These are phyloP conservation scores for Aradus depressus DNA, from an alignment of 2,888 invertebrate genomes.

Conservation along the genomic window DNA sequence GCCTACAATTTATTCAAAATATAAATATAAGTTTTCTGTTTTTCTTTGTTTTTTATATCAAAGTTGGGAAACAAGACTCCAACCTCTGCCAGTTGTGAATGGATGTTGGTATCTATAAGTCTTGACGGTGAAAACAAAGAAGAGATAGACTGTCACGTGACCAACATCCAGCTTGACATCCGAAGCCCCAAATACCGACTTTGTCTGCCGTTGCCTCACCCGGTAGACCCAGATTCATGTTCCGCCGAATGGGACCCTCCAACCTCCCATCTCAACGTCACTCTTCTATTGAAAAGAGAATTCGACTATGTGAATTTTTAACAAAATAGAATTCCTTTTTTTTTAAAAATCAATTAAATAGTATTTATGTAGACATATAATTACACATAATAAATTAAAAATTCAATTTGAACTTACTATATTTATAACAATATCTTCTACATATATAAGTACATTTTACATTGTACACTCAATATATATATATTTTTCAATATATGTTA, in stretches of 20 bases:
- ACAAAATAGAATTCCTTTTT: constrained; percentile 27
- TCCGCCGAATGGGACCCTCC: constrained; percentile 67
- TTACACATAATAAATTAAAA: background rate
- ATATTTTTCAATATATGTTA: constrained; percentile 24
- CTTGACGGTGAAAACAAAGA: constrained; percentile 65
- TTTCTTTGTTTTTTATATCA: constrained; percentile 28
- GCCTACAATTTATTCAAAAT: too few species aligned
- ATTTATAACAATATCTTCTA: constrained; percentile 28
- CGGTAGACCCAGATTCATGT: constrained; percentile 67
- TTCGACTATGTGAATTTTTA: constrained; percentile 80
- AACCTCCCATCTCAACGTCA: constrained; percentile 54
- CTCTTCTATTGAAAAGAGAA: constrained; percentile 63
- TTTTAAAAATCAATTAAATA: background rate
- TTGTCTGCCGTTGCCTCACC: constrained; percentile 66
- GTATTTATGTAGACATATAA: background rate
- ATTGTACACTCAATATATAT: constrained; percentile 27
- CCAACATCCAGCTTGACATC: constrained; percentile 49
- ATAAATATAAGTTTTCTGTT: too few species aligned
- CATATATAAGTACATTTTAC: constrained; percentile 28
- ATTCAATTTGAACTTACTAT: constrained; percentile 27
- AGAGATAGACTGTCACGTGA: constrained; percentile 61
- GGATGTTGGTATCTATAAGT: constrained; percentile 64
- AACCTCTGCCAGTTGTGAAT: constrained; percentile 72
- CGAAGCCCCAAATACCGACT: constrained; percentile 54
- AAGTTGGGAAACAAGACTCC: constrained; percentile 73